These are phyloP conservation scores for Sthenelais limicola DNA, from an alignment of 2,888 invertebrate species.

Conservation along the genomic window DNA sequence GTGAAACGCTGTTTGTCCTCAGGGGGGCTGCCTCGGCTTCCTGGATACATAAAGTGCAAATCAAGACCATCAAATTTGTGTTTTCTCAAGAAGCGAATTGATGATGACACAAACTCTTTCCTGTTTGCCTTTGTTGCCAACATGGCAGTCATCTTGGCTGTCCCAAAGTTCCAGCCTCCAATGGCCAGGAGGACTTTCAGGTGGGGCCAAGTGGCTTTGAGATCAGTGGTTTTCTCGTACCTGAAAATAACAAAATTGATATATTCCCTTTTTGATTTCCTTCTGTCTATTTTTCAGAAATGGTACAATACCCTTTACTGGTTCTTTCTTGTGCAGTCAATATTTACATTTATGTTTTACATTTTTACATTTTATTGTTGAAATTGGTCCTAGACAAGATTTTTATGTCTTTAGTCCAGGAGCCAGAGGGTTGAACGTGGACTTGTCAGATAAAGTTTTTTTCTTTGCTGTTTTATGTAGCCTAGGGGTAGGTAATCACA, in stretches of 20 bases:
- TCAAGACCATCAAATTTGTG: conserved; percentile 87
- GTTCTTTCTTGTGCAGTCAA: too few relatives aligned
- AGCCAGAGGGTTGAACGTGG: too few relatives aligned
- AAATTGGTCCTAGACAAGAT: too few relatives aligned
- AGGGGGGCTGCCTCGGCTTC: conserved; percentile 63
- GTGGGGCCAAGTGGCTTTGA: conserved; percentile 78
- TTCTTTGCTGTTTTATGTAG: too few relatives aligned
- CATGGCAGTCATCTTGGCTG: conserved; percentile 74
- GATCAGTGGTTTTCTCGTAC: conserved; percentile 85
- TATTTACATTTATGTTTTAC: too few relatives aligned
- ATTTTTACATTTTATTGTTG: too few relatives aligned
- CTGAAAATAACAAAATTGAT: conserved; percentile 52
- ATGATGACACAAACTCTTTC: conserved; percentile 56
- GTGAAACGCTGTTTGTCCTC: conserved; percentile 61
- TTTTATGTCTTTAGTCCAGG: too few relatives aligned
- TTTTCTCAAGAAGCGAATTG: conserved; percentile 58
- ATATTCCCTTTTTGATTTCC: too few relatives aligned
- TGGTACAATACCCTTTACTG: too few relatives aligned
- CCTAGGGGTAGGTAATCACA: too few relatives aligned
- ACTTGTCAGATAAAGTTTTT: too few relatives aligned
- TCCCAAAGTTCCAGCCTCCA: conserved; percentile 97
- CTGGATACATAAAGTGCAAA: conserved; percentile 94
- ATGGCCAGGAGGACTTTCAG: conserved; percentile 87
- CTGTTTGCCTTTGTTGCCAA: conserved; percentile 55
- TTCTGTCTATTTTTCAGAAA: too few relatives aligned